Evolutionary conservation across 2,113 vertebrate genomes (phyloP).

Genomic region (Actenoides lindsayi): DNA sequence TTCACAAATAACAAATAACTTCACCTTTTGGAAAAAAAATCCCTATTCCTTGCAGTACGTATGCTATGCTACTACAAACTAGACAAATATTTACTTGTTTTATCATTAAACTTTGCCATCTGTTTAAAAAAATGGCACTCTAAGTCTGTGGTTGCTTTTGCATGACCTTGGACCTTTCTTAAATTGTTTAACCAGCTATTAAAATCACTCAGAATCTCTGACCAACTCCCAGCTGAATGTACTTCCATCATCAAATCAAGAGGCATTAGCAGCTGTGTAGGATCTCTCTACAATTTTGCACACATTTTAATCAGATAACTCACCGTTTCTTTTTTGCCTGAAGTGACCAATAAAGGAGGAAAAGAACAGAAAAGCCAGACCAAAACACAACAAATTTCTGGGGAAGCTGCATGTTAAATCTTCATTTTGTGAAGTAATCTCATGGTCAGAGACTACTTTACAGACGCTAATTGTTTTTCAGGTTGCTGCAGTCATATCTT

Average conservation of each 20-base stretch:
- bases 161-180: background rate
- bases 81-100: conserved; percentile 48
- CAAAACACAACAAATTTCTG: conserved; percentile 1
- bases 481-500: background rate
- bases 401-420: background rate
- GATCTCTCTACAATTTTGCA: conserved; percentile 8
- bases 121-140: background rate
- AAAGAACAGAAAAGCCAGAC: background rate
- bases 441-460: conserved; percentile 22
- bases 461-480: conserved; percentile 33
- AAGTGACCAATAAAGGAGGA: conserved; percentile 12
- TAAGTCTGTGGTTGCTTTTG: background rate
- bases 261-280: background rate
- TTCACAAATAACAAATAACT: conserved; percentile 1
- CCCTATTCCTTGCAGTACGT: background rate
- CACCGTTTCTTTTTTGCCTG: background rate
- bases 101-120: conserved; percentile 26
- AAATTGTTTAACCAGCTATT: conserved; percentile 25
- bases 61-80: background rate
- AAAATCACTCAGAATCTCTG: conserved; percentile 19
- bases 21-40: background rate
- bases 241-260: conserved; percentile 36
- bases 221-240: background rate
- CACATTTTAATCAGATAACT: conserved; percentile 17
- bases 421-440: conserved; percentile 6